Percentiles rank a stretch among this genome's conserved stretches.
phyloP scores from a whole-genome alignment of 2,113 vertebrate genomes.

The Oophaga pumilio region DNA sequence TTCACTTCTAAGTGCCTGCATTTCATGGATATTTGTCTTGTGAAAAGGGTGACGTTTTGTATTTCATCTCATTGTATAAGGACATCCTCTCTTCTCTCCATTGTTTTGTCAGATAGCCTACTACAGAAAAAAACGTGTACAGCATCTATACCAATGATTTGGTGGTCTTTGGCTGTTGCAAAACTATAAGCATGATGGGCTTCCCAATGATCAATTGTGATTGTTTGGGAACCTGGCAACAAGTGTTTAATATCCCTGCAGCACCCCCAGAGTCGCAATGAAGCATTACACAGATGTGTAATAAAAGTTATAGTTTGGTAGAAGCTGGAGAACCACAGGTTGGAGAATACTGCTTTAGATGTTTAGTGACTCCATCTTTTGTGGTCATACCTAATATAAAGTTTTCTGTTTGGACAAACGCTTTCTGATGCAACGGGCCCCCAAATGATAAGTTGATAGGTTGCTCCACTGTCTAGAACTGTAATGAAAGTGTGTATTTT shows the following conservation, averaged over 20 bases:
- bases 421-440: background rate
- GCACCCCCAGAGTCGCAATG: too few relatives aligned
- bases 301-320: background rate
- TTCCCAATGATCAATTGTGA: too few relatives aligned
- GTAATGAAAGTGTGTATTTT: background rate
- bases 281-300: too few relatives aligned
- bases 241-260: too few relatives aligned
- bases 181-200: too few relatives aligned
- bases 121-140: background rate
- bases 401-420: background rate
- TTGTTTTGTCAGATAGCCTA: background rate
- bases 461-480: too few relatives aligned
- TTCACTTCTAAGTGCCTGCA: slow-evolving; percentile 55
- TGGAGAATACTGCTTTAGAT: background rate
- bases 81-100: background rate
- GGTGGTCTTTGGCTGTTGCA: background rate
- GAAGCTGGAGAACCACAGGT: background rate
- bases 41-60: slow-evolving; percentile 1
- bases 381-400: background rate
- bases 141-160: background rate
- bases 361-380: background rate
- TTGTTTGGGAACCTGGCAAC: too few relatives aligned
- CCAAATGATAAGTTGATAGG: background rate
- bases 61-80: background rate
- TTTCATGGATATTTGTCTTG: slow-evolving; percentile 30